Percentiles rank a stretch among this genome's conserved stretches.
These are phyloP conservation scores for Crypturellus undulatus DNA, from an alignment of 2,113 vertebrate genomes.

Conservation along the genomic window DNA sequence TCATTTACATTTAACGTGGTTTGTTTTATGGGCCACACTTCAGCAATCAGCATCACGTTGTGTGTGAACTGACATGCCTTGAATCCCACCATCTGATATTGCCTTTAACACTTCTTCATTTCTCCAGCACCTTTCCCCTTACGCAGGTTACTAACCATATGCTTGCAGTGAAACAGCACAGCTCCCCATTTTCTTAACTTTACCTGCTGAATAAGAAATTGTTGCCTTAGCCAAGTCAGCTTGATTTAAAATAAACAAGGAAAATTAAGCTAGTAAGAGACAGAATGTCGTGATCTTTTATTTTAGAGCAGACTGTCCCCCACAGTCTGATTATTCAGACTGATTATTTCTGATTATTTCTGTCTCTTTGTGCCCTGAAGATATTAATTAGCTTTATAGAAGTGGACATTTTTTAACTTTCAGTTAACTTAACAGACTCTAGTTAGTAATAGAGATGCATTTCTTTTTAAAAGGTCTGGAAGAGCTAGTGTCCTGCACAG, in stretches of 20 bases:
- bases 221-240: slow-evolving; percentile 25
- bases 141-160: slow-evolving; percentile 41
- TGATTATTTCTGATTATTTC: slow-evolving; percentile 63
- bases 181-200: slow-evolving; percentile 26
- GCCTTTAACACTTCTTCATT: not conserved
- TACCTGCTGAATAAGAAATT: slow-evolving; percentile 26
- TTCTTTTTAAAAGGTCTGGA: not conserved
- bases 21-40: not conserved
- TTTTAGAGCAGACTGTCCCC: slow-evolving; percentile 6
- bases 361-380: not conserved
- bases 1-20: not conserved
- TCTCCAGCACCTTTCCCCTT: slow-evolving; percentile 17
- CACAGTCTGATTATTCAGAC: not conserved
- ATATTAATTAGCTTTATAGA: not conserved
- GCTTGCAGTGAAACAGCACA: slow-evolving; percentile 12
- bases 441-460: not conserved
- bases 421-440: not conserved
- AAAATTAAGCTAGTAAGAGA: slow-evolving; percentile 62
- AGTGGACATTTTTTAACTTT: slow-evolving; percentile 24
- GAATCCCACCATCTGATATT: not conserved
- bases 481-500: not conserved
- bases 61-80: not conserved
- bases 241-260: not conserved
- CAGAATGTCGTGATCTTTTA: slow-evolving; percentile 61
- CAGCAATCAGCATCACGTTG: not conserved